Evolutionary conservation across 1,140 invertebrate genomes (phyloP), one percentile per base, ranked within the genome.

Genomic region (Cydia amplana): DNA sequence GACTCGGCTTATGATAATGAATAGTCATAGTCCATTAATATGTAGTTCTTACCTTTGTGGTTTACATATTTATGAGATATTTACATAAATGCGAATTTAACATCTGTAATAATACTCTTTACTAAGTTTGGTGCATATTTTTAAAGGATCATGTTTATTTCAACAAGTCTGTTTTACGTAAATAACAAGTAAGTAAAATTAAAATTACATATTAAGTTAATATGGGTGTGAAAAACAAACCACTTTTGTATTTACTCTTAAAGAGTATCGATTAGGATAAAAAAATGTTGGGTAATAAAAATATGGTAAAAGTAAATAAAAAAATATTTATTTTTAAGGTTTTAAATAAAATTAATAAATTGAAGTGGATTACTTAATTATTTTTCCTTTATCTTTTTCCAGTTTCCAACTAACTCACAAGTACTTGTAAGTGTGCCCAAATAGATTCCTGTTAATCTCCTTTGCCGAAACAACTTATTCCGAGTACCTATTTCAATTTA

Each of bases 21-120:
- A 60, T 60, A 60, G 55, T 60, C 55, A 60, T 2, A 60, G 55
- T 60, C 9, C 55, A 60, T 60, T 60, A 60, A 60, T 55, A 55
- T 20, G 51, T n/a, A 55, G 51, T 55, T 55, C 55, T 60, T 60
- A 60, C n/a, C 55, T 60, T 60, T 23, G 9, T 2, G 55, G 55
- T 23, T 23, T 23, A 20, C 55, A 60, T 60, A 60, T 60, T 60
- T 23, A 60, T 60, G 55, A 60, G 55, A 12, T 23, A 60, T 60
- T n/a, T 60, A n/a, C 55, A 60, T 60, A 60, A 60, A 60, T 60
- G 18, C 20, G 4, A 60, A 12, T 55, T 18, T 18, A 60, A 23
- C 51, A 55, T 1, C n/a, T 55, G 51, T 55, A 55, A 55, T 55
- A 55, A 20, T 18, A 55, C 1, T 55, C 16, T n/a, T 18, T 18